These are phyloP conservation scores for Rhincodon typus DNA, from an alignment of 2,797 vertebrate genomes.

Conservation along the genomic window DNA sequence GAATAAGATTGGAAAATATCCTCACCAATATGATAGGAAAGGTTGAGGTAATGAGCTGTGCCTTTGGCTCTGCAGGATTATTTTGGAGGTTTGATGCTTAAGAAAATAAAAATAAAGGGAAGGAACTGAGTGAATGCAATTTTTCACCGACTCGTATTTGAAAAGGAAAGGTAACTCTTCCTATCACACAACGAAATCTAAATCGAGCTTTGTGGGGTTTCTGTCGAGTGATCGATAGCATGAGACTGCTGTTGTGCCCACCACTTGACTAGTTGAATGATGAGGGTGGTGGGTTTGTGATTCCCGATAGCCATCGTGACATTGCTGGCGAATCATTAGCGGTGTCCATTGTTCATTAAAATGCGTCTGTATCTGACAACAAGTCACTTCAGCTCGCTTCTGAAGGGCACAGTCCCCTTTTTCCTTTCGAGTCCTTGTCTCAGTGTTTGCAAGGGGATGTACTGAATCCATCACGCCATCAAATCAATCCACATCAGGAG, in stretches of 20 bases:
- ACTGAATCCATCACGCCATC: background rate
- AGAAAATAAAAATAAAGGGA: background rate
- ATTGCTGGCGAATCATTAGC: slow-evolving; percentile 23
- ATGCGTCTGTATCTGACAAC: slow-evolving; percentile 24
- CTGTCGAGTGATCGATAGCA: background rate
- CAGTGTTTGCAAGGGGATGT: background rate
- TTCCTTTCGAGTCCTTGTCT: background rate
- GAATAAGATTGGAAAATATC: background rate
- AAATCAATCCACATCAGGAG: background rate
- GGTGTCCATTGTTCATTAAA: slow-evolving; percentile 20
- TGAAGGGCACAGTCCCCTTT: background rate
- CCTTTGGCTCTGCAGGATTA: background rate
- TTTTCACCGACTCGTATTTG: background rate
- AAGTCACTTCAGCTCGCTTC: background rate
- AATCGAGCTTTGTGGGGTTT: background rate
- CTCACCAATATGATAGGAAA: background rate
- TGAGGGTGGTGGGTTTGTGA: background rate
- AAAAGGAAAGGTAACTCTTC: background rate
- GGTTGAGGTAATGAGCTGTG: background rate
- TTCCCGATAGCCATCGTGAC: background rate
- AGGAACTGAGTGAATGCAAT: background rate
- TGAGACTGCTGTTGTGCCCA: background rate
- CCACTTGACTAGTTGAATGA: slow-evolving; percentile 35
- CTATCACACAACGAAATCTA: background rate
- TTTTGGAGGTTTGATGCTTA: background rate